A percentile compares a stretch with the other conserved stretches of the same genome.
These are phyloP conservation scores for Dasyprocta punctata DNA, from an alignment of 2,113 vertebrate genomes.

Conservation along the genomic window DNA sequence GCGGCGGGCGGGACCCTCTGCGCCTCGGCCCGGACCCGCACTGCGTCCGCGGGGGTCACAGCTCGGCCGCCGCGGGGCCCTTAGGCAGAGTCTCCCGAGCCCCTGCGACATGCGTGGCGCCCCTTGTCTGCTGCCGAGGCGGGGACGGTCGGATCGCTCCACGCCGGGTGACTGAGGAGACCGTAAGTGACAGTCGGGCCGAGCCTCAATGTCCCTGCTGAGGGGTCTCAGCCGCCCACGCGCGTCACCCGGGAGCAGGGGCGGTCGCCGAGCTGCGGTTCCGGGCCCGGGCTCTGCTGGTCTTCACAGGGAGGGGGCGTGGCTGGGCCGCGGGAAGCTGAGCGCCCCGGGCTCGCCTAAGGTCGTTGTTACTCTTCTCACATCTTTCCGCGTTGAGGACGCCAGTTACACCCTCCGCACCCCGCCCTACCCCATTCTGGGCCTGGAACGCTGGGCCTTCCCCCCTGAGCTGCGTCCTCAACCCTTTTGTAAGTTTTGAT, in stretches of 20 bases:
- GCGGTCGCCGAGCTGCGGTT: neutral
- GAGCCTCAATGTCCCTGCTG: neutral
- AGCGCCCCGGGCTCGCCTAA: neutral
- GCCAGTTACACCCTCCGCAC: neutral
- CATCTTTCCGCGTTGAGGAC: constrained; percentile 5
- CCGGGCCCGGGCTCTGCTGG: neutral
- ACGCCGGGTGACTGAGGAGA: neutral
- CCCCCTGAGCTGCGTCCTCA: neutral
- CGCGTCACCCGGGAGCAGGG: neutral
- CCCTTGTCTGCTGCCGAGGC: neutral
- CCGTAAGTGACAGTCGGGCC: neutral
- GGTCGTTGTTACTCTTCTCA: constrained; percentile 1
- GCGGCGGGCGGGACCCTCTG: neutral
- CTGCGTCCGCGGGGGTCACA: neutral
- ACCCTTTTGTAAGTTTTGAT: neutral
- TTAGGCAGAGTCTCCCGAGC: neutral
- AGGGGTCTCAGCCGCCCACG: neutral
- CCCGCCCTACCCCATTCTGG: neutral
- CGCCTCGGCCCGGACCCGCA: neutral
- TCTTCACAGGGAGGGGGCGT: neutral
- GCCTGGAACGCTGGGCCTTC: neutral
- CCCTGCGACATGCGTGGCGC: neutral
- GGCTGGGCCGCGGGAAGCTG: neutral
- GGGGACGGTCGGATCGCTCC: neutral
- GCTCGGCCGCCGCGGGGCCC: neutral